A percentile compares a stretch with the other conserved stretches of the same genome.
These are phyloP conservation scores for Regulus satrapa DNA, from an alignment of 2,113 vertebrate genomes.

Conservation along the genomic window DNA sequence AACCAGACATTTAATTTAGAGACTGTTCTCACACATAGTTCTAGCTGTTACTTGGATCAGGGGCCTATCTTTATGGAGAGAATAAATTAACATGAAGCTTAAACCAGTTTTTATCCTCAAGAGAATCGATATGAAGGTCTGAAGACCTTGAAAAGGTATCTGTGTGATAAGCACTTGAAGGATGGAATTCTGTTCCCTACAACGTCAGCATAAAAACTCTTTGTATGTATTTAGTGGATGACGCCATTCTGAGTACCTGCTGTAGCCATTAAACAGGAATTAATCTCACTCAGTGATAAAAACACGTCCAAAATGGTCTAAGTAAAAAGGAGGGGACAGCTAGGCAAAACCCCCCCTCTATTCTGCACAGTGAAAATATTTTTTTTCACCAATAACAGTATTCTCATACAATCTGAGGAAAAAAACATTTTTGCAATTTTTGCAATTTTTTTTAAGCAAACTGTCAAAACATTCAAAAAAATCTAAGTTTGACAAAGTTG, in stretches of 20 bases:
- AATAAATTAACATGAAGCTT: neutral
- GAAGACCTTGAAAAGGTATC: neutral
- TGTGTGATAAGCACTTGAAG: neutral
- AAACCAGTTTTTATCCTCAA: neutral
- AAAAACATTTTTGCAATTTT: neutral
- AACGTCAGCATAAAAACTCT: neutral
- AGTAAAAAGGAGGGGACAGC: neutral
- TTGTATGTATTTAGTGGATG: neutral
- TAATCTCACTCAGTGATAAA: neutral
- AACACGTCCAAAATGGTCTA: neutral
- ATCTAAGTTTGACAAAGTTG: neutral
- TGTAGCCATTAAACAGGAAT: neutral
- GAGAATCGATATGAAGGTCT: neutral
- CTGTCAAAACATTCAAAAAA: neutral
- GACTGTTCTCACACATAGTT: neutral
- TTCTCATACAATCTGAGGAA: neutral
- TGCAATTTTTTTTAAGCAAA: rapidly evolving
- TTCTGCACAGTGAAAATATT: neutral
- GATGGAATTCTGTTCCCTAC: neutral
- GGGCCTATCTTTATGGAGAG: neutral
- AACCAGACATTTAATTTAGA: neutral
- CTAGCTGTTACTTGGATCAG: neutral
- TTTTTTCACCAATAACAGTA: neutral
- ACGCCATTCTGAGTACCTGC: neutral
- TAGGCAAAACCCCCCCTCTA: neutral